Base-by-base conservation (phyloP, 2,888 invertebrate species). In the Pachydiplax longipennis region DNA sequence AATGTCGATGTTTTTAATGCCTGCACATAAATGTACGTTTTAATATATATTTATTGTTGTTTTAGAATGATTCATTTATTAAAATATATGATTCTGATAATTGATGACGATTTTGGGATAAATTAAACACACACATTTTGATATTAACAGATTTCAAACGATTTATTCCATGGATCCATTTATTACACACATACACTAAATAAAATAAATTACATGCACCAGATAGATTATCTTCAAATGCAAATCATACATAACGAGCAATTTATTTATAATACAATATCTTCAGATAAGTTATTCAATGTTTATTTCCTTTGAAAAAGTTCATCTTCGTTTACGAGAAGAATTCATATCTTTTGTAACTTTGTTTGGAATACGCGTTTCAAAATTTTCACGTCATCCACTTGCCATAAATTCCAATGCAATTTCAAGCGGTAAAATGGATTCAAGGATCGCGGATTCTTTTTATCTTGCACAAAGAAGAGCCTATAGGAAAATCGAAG, bases 131-230 rank as follows among this genome's bases (percentile, higher is more conserved):
- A 53, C 13, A 18, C 0, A 18, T 18, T 81, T 81, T 22, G 31
- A 31, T 83, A 15, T 87, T 22, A 87, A 87, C 87, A 65, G 87
- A 87, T 12, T 73, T 87, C 87, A 87, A 87, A 87, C 58, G 58
- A 87, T 87, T 87, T 87, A 61, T 87, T 87, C 58, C 87, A 61
- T 35, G 87, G n/a, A 87, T 87, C 87, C 87, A 87, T 87, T 87
- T 65, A 87, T 87, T 87, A 87, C 87, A 87, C 87, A 87, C 87
- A 87, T 87, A 61, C 87, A 87, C 87, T 87, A 87, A 87, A 87
- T 87, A 87, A 87, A 87, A 87, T 87, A 87, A 87, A 87, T 87
- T 87, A 87, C 87, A 87, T 87, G 87, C 87, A 87, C 61, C 87
- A 87, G 65, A 83, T n/a, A 87, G 87, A 35, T 31, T 87, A 87